phyloP scores from a whole-genome alignment of 2,113 vertebrate genomes.

The Xenopus borealis region DNA sequence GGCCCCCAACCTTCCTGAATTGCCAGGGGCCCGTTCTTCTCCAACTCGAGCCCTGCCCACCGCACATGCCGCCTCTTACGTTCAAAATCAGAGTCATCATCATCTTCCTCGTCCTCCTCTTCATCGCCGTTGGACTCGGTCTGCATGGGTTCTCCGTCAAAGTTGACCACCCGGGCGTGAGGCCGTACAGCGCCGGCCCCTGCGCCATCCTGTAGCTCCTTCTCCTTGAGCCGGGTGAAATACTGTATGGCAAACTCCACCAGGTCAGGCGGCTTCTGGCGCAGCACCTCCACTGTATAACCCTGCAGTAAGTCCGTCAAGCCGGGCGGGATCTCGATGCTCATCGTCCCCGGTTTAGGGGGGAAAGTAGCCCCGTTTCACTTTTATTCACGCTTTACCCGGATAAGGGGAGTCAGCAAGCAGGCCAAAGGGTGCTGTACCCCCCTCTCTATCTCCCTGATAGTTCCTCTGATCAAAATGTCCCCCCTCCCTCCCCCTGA shows the following conservation, averaged over 20 bases:
- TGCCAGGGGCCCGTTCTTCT: too few species aligned
- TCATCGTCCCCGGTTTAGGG: constrained; percentile 70
- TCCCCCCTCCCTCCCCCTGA: constrained; percentile 23
- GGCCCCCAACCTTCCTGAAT: too few species aligned
- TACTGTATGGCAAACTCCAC: constrained; percentile 93
- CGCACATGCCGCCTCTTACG: constrained; percentile 65
- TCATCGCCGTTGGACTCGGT: constrained; percentile 84
- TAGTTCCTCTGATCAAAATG: constrained; percentile 15
- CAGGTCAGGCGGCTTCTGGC: constrained; percentile 86
- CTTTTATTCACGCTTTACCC: background rate
- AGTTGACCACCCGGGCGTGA: constrained; percentile 67
- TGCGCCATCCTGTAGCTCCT: constrained; percentile 68
- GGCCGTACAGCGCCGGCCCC: constrained; percentile 56
- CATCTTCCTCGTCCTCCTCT: constrained; percentile 60
- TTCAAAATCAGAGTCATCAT: constrained; percentile 83
- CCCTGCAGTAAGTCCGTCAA: constrained; percentile 95
- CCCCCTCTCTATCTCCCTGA: constrained; percentile 30
- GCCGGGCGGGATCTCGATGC: constrained; percentile 92
- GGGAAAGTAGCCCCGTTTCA: constrained; percentile 13
- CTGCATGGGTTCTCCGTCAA: constrained; percentile 78
- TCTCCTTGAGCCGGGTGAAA: constrained; percentile 85
- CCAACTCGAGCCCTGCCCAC: too few species aligned
- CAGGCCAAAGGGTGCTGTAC: constrained; percentile 40
- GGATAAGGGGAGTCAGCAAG: background rate
- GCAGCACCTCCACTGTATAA: constrained; percentile 94